Evolutionary conservation across 1,140 invertebrate genomes (phyloP).

Genomic region (Pseudomyrmex cubaensis): DNA sequence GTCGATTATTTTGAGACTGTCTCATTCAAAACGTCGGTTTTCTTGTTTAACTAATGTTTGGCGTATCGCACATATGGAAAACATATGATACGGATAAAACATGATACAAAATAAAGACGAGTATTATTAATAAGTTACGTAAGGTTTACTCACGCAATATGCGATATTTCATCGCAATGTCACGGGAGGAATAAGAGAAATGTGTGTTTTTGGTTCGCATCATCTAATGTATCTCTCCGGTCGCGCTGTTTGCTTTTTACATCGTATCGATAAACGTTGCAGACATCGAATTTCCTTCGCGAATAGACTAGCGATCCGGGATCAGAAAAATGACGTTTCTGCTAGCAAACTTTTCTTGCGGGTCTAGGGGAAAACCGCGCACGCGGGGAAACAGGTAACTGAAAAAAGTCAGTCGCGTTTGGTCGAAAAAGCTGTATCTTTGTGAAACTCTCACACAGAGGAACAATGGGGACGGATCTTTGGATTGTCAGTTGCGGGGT

Average conservation of each 20-base stretch:
- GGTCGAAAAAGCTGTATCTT: conserved; percentile 40
- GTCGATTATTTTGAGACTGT: too few species aligned
- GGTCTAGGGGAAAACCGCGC: neutral
- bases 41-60: too few species aligned
- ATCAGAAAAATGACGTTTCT: conserved; percentile 49
- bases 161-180: neutral
- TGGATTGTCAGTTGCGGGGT: conserved; percentile 44
- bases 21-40: too few species aligned
- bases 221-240: conserved; percentile 25
- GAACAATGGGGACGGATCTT: conserved; percentile 42
- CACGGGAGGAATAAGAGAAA: neutral
- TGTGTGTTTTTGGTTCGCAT: neutral
- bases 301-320: conserved; percentile 36
- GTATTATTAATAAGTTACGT: conserved; percentile 2
- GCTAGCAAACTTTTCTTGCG: conserved; percentile 49
- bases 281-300: conserved; percentile 46
- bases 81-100: neutral
- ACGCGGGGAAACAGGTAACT: conserved; percentile 43
- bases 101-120: neutral
- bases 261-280: conserved; percentile 30
- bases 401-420: conserved; percentile 52
- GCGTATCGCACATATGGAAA: neutral
- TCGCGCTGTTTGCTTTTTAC: conserved; percentile 20
- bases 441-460: conserved; percentile 51
- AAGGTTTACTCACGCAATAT: neutral